These are phyloP conservation scores for Iselma pallidipennis DNA, from an alignment of 2,888 invertebrate species.

Conservation along the genomic window DNA sequence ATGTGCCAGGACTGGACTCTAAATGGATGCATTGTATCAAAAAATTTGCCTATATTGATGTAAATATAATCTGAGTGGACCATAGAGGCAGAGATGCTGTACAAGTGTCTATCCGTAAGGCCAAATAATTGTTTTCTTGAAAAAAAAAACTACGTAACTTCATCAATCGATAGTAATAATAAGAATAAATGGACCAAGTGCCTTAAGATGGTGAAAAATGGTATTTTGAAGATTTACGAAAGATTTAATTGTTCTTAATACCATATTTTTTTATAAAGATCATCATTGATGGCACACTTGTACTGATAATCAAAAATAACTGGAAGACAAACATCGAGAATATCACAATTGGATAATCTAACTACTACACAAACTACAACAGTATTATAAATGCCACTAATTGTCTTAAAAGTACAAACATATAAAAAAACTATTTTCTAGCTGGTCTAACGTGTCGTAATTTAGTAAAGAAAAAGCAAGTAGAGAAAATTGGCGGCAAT, in stretches of 20 bases:
- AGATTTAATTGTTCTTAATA: neutral
- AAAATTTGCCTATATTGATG: no score
- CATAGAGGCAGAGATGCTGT: no score
- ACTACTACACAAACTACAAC: no score
- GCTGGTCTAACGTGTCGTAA: neutral
- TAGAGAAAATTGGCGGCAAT: no score
- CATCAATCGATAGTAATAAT: no score
- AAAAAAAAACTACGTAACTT: no score
- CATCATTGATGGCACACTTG: neutral
- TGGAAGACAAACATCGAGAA: neutral
- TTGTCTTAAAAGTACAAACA: constrained; percentile 6
- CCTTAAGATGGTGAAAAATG: neutral
- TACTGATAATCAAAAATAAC: neutral
- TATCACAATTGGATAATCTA: neutral
- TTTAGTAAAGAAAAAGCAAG: no score
- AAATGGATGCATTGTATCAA: no score
- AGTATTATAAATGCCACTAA: constrained; percentile 4
- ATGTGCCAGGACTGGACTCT: no score
- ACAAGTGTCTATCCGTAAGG: neutral
- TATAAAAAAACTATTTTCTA: neutral
- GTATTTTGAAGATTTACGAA: neutral
- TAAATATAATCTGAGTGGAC: no score
- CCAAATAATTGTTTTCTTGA: neutral
- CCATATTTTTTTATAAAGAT: neutral
- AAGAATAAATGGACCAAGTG: neutral